These are phyloP conservation scores for Dione juno DNA, from an alignment of 2,888 invertebrate species.

Conservation along the genomic window DNA sequence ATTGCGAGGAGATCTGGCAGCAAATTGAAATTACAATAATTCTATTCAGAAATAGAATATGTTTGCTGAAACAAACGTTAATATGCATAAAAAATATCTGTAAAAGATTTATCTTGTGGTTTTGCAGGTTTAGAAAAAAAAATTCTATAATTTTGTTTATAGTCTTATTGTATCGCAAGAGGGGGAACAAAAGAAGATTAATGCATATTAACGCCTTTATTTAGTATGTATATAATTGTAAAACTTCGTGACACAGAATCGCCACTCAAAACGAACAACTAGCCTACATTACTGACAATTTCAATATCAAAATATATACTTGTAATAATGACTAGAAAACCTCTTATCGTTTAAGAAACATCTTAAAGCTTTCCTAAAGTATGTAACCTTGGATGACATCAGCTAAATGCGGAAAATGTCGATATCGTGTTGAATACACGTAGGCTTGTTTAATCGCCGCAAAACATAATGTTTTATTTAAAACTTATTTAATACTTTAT, in stretches of 20 bases:
- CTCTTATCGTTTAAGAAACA: slow-evolving; percentile 5
- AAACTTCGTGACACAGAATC: no score
- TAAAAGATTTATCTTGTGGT: slow-evolving; percentile 7
- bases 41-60: neutral
- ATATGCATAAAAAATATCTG: neutral
- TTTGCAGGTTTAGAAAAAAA: neutral
- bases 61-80: neutral
- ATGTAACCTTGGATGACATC: slow-evolving; percentile 28
- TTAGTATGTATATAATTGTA: no score
- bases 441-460: neutral
- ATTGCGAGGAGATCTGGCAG: neutral
- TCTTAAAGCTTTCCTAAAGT: slow-evolving; percentile 19
- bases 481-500: neutral
- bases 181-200: no score
- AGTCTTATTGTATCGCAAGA: slow-evolving; percentile 5
- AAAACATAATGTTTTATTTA: neutral
- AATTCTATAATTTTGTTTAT: slow-evolving; percentile 8
- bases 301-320: no score
- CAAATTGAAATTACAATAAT: neutral
- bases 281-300: no score
- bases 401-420: slow-evolving; percentile 9
- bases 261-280: no score
- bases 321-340: neutral
- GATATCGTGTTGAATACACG: slow-evolving; percentile 1
- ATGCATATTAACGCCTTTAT: no score